Evolutionary conservation across 2,113 vertebrate genomes (phyloP).

Genomic region (Hydrochoerus hydrochaeris): DNA sequence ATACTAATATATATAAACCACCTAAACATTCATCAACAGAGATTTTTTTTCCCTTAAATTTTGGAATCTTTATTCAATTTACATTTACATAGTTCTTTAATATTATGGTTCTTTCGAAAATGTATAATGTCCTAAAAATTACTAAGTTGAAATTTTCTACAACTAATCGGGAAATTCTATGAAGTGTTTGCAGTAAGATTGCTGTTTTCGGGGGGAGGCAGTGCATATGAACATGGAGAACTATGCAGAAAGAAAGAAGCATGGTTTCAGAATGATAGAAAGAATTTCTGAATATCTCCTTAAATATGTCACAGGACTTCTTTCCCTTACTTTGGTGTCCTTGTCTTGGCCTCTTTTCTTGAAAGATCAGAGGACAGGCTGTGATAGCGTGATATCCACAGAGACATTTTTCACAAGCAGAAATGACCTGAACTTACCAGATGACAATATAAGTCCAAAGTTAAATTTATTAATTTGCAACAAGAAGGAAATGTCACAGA

Average conservation of each 20-base stretch:
- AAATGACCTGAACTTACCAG: neutral
- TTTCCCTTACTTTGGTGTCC: neutral
- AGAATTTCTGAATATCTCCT: neutral
- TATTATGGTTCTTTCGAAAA: neutral
- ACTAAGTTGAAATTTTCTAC: neutral
- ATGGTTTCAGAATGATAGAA: neutral
- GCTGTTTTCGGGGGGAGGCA: neutral
- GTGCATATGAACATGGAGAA: neutral
- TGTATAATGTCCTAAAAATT: neutral
- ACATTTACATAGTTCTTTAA: neutral
- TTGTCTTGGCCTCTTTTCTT: neutral
- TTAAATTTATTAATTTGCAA: conserved; percentile 25
- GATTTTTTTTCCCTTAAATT: neutral
- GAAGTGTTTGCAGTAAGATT: neutral
- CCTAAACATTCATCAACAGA: neutral
- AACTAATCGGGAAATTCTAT: neutral
- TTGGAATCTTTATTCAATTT: neutral
- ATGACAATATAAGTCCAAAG: neutral
- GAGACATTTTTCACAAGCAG: conserved; percentile 1
- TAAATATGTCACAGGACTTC: neutral
- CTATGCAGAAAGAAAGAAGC: neutral
- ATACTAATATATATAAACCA: neutral
- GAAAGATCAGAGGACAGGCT: neutral
- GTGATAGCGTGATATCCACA: neutral
- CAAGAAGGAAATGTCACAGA: neutral